Evolutionary conservation across 2,797 vertebrate genomes (phyloP).

Genomic region (Clarias fuscus): DNA sequence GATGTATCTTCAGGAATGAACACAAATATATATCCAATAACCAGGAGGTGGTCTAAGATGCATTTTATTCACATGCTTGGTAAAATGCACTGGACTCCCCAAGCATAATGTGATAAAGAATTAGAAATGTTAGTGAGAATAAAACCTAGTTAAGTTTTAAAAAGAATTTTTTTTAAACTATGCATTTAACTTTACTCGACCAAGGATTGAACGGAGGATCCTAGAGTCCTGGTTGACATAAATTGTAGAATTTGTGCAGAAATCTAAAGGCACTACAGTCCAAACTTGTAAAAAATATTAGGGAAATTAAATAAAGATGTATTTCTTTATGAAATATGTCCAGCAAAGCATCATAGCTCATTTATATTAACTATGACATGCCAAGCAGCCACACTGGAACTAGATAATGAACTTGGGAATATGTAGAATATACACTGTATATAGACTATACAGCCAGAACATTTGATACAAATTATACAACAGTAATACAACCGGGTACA

Average conservation of each 20-base stretch:
- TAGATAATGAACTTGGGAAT: background rate
- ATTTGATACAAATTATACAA: too few relatives aligned
- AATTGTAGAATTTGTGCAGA: background rate
- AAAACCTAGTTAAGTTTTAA: background rate
- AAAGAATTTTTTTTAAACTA: background rate
- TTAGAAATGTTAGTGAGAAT: background rate
- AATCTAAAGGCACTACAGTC: background rate
- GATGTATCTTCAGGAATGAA: background rate
- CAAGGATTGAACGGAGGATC: background rate
- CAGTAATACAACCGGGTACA: too few relatives aligned
- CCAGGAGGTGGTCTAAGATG: background rate
- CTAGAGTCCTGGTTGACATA: background rate
- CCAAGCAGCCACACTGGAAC: background rate
- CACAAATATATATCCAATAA: background rate
- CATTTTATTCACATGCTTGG: background rate
- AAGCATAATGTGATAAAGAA: background rate
- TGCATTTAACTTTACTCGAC: background rate
- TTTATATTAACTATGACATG: background rate
- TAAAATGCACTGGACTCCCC: background rate
- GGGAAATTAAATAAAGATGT: background rate
- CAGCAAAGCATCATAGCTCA: background rate
- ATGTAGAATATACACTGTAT: background rate
- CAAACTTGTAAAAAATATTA: background rate
- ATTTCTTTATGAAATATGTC: background rate
- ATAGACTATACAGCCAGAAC: too few relatives aligned